Conservation (phyloP, 2,888 invertebrate species). For the Patella ulyssiponensis region DNA sequence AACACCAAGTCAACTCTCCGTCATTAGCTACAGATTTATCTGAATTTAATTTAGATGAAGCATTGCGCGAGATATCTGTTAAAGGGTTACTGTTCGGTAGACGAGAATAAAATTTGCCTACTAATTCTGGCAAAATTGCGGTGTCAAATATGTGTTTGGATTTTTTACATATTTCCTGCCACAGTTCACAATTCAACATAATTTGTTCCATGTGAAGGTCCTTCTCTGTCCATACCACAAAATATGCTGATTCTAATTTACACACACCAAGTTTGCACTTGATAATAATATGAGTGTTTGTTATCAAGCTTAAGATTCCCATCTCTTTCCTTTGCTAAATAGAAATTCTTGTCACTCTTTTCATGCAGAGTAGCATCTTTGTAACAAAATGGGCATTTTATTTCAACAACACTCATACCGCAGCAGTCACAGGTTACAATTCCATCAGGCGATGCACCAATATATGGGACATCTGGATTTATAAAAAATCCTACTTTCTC, state of each 20-base stretch:
- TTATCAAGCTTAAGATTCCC: not conserved
- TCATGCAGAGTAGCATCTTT: not conserved
- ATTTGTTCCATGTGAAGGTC: too few relatives aligned
- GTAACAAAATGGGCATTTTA: constrained; percentile 27
- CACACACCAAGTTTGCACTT: constrained; percentile 13
- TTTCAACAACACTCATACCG: constrained; percentile 21
- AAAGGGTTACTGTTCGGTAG: too few relatives aligned
- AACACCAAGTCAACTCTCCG: constrained; percentile 19
- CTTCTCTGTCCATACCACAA: constrained; percentile 17
- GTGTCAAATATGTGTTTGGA: constrained; percentile 15
- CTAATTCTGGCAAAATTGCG: constrained; percentile 31
- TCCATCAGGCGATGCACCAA: constrained; percentile 31
- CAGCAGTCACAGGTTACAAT: constrained; percentile 28
- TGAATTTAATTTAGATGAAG: too few relatives aligned
- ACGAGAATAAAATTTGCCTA: constrained; percentile 32
- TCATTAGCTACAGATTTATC: too few relatives aligned
- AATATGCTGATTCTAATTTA: not conserved
- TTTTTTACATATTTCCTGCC: constrained; percentile 16
- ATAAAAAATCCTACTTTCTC: constrained; percentile 19
- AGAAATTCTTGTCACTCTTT: too few relatives aligned
- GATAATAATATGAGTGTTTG: constrained; percentile 6
- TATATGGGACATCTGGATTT: constrained; percentile 15
- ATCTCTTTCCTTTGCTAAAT: not conserved
- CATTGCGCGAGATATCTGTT: too few relatives aligned
- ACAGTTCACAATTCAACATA: not conserved